Conservation (phyloP, 2,113 vertebrate species). For the Rostratula benghalensis region DNA sequence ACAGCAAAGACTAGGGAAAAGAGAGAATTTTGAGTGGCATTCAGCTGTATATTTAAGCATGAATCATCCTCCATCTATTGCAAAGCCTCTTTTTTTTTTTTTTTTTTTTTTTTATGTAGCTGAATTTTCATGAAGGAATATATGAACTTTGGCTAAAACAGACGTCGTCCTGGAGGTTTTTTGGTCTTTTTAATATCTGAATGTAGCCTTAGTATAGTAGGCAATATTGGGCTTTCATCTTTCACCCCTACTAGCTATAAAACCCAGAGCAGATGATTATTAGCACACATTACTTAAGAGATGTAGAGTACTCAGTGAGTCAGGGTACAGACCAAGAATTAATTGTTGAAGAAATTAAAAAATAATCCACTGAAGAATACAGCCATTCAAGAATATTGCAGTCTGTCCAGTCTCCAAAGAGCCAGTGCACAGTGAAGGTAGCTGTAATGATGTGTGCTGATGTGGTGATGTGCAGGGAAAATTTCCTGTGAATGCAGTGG, state of each 20-base stretch:
- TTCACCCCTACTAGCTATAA: not conserved
- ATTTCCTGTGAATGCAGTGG: not conserved
- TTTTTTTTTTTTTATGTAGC: not conserved
- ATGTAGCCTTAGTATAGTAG: not conserved
- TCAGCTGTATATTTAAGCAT: slow-evolving; percentile 17
- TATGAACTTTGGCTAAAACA: slow-evolving; percentile 37
- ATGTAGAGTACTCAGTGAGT: not conserved
- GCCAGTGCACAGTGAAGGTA: not conserved
- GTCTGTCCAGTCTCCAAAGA: not conserved
- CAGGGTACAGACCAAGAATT: not conserved
- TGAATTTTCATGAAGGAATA: slow-evolving; percentile 47
- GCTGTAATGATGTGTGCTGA: not conserved
- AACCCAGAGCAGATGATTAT: slow-evolving; percentile 32
- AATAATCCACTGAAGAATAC: not conserved
- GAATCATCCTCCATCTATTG: slow-evolving; percentile 49
- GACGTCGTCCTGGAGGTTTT: not conserved
- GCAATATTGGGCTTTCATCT: slow-evolving; percentile 17
- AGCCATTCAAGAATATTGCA: not conserved
- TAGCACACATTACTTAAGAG: slow-evolving; percentile 20
- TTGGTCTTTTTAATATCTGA: not conserved
- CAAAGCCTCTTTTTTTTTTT: not conserved
- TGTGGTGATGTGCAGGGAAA: not conserved
- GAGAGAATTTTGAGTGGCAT: slow-evolving; percentile 4
- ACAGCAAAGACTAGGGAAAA: not conserved
- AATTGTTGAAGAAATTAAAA: slow-evolving; percentile 1